Percentiles rank a stretch among this genome's conserved stretches.
phyloP scores from a whole-genome alignment of 2,888 invertebrate genomes.

The Nudaria mundana region DNA sequence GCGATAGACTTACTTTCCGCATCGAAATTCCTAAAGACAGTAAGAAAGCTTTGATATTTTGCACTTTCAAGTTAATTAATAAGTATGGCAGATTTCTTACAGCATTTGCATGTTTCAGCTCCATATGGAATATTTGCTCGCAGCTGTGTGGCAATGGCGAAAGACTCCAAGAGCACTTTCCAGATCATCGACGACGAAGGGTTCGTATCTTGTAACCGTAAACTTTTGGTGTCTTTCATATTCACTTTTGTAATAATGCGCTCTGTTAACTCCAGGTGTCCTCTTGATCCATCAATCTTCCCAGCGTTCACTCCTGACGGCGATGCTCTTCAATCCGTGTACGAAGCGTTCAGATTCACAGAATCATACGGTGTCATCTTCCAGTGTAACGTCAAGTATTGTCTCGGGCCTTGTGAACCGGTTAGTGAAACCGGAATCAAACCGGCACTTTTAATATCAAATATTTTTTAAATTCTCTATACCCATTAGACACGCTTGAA shows the following conservation, averaged over 20 bases:
- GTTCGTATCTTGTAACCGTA: slow-evolving; percentile 64
- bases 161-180: slow-evolving; percentile 97
- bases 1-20: slow-evolving; percentile 96
- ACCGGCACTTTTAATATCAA: slow-evolving; percentile 13
- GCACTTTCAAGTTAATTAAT: not conserved
- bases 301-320: slow-evolving; percentile 95
- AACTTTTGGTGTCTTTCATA: not conserved
- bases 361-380: slow-evolving; percentile 98
- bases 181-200: slow-evolving; percentile 98
- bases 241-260: not conserved
- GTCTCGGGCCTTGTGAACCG: slow-evolving; percentile 96
- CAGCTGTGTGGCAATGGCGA: slow-evolving; percentile 98
- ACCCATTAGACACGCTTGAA: slow-evolving; percentile 28
- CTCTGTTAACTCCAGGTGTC: slow-evolving; percentile 82
- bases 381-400: slow-evolving; percentile 98
- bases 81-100: not conserved
- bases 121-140: slow-evolving; percentile 97
- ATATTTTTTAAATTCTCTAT: slow-evolving; percentile 9
- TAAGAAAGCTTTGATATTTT: slow-evolving; percentile 70
- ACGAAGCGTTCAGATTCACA: slow-evolving; percentile 97
- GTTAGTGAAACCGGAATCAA: slow-evolving; percentile 73
- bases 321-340: slow-evolving; percentile 93
- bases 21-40: slow-evolving; percentile 98
- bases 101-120: slow-evolving; percentile 80
- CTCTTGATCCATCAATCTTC: slow-evolving; percentile 96